phyloP scores from a whole-genome alignment of 2,888 invertebrate species.

The Pristionchus entomophagus region DNA sequence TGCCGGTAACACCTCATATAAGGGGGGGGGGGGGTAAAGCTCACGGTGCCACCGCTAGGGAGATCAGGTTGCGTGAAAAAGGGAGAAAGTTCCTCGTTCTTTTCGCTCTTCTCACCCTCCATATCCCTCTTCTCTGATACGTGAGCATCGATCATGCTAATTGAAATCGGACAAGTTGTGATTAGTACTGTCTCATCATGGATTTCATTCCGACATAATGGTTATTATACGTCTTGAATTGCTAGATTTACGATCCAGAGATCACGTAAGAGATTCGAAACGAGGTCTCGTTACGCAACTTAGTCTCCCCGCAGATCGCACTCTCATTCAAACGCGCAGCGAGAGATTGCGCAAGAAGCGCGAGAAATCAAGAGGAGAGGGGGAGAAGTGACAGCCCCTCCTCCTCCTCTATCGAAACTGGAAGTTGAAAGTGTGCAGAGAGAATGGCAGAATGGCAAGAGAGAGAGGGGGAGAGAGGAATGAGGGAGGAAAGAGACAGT shows the following conservation, averaged over 20 bases:
- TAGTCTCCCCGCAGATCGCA: no score
- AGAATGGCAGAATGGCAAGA: slow-evolving; percentile 45
- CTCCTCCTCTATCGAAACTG: slow-evolving; percentile 38
- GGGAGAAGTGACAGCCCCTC: slow-evolving; percentile 31
- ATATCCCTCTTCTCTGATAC: neutral
- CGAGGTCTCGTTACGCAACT: no score
- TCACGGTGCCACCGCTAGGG: neutral
- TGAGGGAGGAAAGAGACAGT: neutral
- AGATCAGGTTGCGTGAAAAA: slow-evolving; percentile 17
- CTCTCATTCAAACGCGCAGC: no score
- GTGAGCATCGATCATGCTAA: neutral
- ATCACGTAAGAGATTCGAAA: no score
- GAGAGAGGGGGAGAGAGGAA: slow-evolving; percentile 4
- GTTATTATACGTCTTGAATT: no score
- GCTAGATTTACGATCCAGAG: no score
- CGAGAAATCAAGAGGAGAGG: slow-evolving; percentile 22
- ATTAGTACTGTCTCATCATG: no score
- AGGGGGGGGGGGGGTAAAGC: neutral
- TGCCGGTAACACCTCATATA: neutral
- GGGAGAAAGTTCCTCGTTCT: slow-evolving; percentile 36
- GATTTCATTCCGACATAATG: no score
- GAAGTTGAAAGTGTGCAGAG: slow-evolving; percentile 15
- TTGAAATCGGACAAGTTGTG: neutral
- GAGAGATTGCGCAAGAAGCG: slow-evolving; percentile 19
- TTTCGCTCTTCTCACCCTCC: slow-evolving; percentile 10